Conservation (phyloP, 2,888 invertebrate species). For the Microplitis manilae region DNA sequence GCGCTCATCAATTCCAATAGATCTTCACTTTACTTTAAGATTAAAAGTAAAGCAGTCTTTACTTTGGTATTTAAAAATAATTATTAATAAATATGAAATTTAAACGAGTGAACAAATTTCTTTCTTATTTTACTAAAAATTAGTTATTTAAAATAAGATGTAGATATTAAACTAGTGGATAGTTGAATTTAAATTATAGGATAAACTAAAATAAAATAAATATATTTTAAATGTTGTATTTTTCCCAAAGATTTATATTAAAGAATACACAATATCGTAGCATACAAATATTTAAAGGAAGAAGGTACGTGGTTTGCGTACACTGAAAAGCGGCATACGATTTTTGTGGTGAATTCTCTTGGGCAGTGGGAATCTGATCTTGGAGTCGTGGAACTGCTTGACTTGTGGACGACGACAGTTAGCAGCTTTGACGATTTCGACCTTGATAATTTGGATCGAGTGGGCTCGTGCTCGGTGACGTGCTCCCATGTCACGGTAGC, state of each 20-base stretch:
- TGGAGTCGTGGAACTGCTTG: conserved; percentile 98
- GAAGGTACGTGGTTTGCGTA: conserved; percentile 86
- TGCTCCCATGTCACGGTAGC: conserved; percentile 93
- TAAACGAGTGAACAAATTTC: too few relatives aligned
- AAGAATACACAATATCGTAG: conserved; percentile 9
- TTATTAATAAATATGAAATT: too few relatives aligned
- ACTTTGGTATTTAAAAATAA: too few relatives aligned
- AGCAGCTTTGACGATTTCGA: conserved; percentile 89
- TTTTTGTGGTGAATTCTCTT: conserved; percentile 90
- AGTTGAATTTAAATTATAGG: not conserved
- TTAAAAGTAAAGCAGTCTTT: too few relatives aligned
- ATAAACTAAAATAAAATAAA: not conserved
- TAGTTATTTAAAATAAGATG: too few relatives aligned
- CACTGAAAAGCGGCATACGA: conserved; percentile 87
- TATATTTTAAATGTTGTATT: not conserved
- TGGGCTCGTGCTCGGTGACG: conserved; percentile 98
- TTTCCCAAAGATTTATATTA: not conserved
- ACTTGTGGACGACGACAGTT: conserved; percentile 95
- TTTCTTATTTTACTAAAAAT: too few relatives aligned
- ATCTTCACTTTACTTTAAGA: too few relatives aligned
- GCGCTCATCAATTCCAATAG: too few relatives aligned
- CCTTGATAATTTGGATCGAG: conserved; percentile 98
- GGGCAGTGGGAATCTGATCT: conserved; percentile 97
- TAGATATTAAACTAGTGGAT: too few relatives aligned
- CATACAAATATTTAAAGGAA: conserved; percentile 74